Conservation (phyloP, 1,140 invertebrate genomes). For the Macrotrachela quadricornifera region DNA sequence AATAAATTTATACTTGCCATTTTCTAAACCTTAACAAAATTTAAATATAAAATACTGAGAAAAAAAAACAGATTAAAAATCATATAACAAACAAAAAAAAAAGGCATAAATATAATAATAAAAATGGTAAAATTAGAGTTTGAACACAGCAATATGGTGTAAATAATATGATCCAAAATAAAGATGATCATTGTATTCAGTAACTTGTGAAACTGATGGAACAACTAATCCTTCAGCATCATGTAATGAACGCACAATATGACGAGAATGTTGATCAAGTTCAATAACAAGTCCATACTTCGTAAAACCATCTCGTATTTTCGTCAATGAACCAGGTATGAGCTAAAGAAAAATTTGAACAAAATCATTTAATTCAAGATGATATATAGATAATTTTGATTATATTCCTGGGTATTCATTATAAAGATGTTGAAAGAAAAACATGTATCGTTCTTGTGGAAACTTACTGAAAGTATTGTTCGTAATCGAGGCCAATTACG, state of each 20-base stretch:
- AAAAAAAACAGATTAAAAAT: no score
- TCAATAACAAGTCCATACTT: slow-evolving; percentile 32
- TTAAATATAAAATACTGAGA: no score
- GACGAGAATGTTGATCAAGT: slow-evolving; percentile 17
- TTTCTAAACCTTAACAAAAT: no score
- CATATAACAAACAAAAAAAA: no score
- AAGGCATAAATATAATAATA: no score
- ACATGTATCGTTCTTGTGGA: slow-evolving; percentile 31
- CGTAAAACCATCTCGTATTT: slow-evolving; percentile 35
- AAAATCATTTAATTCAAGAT: slow-evolving; percentile 36
- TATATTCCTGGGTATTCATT: slow-evolving; percentile 25
- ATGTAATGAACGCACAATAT: slow-evolving; percentile 24
- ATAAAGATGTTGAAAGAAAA: slow-evolving; percentile 37
- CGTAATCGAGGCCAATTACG: slow-evolving; percentile 21
- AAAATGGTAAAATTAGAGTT: no score
- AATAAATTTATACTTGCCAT: no score
- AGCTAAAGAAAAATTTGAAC: not conserved
- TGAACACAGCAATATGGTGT: slow-evolving; percentile 10
- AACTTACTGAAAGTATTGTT: slow-evolving; percentile 18
- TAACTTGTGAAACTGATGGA: slow-evolving; percentile 22
- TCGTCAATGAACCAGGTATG: slow-evolving; percentile 8
- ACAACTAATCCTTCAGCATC: slow-evolving; percentile 22
- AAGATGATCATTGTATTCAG: slow-evolving; percentile 26
- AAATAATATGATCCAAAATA: slow-evolving; percentile 38
- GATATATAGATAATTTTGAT: no score